Percentiles rank a stretch among this genome's conserved stretches.
Conservation (phyloP, 2,888 invertebrate genomes). For the Acronicta psi region DNA sequence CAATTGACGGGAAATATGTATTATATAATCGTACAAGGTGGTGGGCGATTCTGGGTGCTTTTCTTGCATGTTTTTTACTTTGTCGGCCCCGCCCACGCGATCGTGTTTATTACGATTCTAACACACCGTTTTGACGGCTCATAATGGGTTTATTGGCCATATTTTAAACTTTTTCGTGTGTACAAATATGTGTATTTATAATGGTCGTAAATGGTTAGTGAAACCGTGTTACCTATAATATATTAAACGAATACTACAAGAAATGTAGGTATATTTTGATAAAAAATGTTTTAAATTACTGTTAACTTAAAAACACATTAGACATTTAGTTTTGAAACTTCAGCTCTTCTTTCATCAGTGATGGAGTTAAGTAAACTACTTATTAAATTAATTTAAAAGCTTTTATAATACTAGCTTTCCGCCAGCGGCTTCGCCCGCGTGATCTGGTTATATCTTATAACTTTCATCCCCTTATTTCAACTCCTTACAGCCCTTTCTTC, state of each 20-base stretch:
- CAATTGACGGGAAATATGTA: slow-evolving; percentile 5
- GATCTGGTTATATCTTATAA: too few relatives aligned
- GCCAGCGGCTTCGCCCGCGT: too few relatives aligned
- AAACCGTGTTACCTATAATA: slow-evolving; percentile 24
- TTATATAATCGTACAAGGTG: slow-evolving; percentile 11
- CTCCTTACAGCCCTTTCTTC: too few relatives aligned
- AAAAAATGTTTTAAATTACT: too few relatives aligned
- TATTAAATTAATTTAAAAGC: too few relatives aligned
- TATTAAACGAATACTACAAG: neutral
- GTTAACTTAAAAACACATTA: too few relatives aligned
- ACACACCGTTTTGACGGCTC: slow-evolving; percentile 39
- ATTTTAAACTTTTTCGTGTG: slow-evolving; percentile 41
- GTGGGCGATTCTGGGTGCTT: slow-evolving; percentile 32
- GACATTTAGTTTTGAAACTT: too few relatives aligned
- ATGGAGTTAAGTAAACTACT: too few relatives aligned
- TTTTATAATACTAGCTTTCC: too few relatives aligned
- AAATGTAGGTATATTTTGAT: too few relatives aligned
- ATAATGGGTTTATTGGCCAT: slow-evolving; percentile 51
- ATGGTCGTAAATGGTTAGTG: slow-evolving; percentile 37
- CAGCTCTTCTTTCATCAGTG: too few relatives aligned
- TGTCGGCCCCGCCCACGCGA: slow-evolving; percentile 39
- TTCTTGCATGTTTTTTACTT: slow-evolving; percentile 25
- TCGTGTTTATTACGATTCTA: slow-evolving; percentile 35
- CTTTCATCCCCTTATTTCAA: too few relatives aligned
- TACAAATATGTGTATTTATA: slow-evolving; percentile 46